phyloP scores from a whole-genome alignment of 2,797 vertebrate species.

The Etheostoma perlongum region DNA sequence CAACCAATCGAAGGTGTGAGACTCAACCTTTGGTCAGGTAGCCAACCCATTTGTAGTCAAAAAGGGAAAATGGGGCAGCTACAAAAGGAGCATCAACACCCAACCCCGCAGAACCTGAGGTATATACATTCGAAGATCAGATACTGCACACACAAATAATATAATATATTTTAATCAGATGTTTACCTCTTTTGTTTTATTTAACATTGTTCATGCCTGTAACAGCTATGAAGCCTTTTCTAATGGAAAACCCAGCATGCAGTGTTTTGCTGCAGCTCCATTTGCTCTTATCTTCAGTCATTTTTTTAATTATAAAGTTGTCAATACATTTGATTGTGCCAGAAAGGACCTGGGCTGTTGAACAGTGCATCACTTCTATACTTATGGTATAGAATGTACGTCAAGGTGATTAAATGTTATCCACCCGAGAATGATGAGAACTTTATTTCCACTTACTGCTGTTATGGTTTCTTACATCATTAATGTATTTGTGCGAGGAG shows the following conservation, averaged over 20 bases:
- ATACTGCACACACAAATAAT: background rate
- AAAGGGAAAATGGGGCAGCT: constrained; percentile 21
- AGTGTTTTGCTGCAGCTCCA: constrained; percentile 15
- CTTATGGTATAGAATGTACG: background rate
- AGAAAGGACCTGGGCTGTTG: constrained; percentile 31
- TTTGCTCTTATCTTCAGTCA: constrained; percentile 17
- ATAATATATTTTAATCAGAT: too few relatives aligned
- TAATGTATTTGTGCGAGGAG: constrained; percentile 2
- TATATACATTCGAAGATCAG: background rate
- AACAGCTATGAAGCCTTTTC: background rate
- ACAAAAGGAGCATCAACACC: background rate
- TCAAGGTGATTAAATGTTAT: constrained; percentile 1
- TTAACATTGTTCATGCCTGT: background rate
- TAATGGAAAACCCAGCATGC: background rate
- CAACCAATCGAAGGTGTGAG: constrained; percentile 50
- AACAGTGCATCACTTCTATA: constrained; percentile 19
- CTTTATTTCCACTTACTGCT: constrained; percentile 5
- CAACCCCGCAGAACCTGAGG: too few relatives aligned
- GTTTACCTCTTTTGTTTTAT: background rate
- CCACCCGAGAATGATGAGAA: constrained; percentile 12
- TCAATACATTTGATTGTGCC: constrained; percentile 63
- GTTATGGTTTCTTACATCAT: background rate
- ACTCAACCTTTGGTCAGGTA: constrained; percentile 20
- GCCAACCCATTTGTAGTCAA: constrained; percentile 31
- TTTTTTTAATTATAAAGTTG: constrained; percentile 38